Conservation (phyloP, 2,797 vertebrate species). For the Clarias laeviceps region DNA sequence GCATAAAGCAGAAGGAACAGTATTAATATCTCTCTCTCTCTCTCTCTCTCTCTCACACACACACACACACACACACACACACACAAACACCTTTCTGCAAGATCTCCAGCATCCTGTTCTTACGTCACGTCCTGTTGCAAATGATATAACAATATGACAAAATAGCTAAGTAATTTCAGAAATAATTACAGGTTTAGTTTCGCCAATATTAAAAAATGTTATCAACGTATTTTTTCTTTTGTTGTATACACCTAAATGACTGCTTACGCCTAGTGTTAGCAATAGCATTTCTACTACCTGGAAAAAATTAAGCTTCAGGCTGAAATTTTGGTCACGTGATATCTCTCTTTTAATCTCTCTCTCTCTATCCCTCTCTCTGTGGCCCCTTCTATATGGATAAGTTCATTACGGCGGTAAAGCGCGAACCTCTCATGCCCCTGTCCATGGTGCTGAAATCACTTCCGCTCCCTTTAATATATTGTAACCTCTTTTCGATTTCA, state of each 20-base stretch:
- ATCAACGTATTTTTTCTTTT: not conserved
- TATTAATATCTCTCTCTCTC: not conserved
- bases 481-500: not conserved
- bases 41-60: not conserved
- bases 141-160: slow-evolving; percentile 12
- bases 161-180: not conserved
- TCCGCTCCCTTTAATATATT: not conserved
- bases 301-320: not conserved
- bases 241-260: not conserved
- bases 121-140: slow-evolving; percentile 66
- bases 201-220: not conserved
- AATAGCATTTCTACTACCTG: not conserved
- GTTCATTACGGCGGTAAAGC: not conserved
- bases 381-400: not conserved
- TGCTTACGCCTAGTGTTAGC: not conserved
- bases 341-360: not conserved
- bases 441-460: slow-evolving; percentile 76
- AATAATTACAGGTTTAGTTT: not conserved
- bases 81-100: slow-evolving; percentile 8
- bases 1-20: not conserved
- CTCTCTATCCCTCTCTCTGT: not conserved
- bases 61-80: slow-evolving; percentile 25
- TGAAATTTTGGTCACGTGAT: not conserved
- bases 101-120: not conserved
- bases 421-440: slow-evolving; percentile 57